Evolutionary conservation across 2,113 vertebrate genomes (phyloP).

Genomic region (Rhea pennata): DNA sequence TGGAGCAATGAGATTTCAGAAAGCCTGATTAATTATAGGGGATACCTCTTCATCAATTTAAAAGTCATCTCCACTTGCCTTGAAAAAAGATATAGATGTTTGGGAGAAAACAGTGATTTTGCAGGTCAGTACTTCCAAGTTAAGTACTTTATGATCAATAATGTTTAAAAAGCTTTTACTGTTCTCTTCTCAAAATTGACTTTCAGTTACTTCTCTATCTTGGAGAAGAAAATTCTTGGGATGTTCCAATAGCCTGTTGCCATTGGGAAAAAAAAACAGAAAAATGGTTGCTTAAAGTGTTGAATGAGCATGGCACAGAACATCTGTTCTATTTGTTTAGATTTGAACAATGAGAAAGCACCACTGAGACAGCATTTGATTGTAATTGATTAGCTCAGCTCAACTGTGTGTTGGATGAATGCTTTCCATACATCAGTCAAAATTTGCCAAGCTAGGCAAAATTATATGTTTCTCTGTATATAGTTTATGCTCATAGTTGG

Average conservation of each 20-base stretch:
- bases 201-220: not conserved
- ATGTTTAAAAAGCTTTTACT: not conserved
- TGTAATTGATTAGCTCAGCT: not conserved
- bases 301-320: too few relatives aligned
- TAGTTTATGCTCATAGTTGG: not conserved
- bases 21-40: not conserved
- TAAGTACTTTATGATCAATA: not conserved
- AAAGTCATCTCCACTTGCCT: not conserved
- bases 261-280: not conserved
- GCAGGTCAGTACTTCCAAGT: not conserved
- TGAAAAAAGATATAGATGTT: not conserved
- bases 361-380: too few relatives aligned
- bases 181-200: not conserved
- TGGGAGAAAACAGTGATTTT: not conserved
- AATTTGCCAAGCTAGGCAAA: not conserved
- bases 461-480: not conserved
- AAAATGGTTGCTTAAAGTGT: not conserved
- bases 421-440: not conserved
- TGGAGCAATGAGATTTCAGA: not conserved
- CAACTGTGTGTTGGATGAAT: not conserved
- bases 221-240: not conserved
- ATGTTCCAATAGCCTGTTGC: not conserved
- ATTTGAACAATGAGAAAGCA: not conserved
- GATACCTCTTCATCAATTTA: not conserved
- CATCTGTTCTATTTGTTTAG: not conserved